Conservation (phyloP, 2,888 invertebrate genomes). For the Taphrorychus bicolor region DNA sequence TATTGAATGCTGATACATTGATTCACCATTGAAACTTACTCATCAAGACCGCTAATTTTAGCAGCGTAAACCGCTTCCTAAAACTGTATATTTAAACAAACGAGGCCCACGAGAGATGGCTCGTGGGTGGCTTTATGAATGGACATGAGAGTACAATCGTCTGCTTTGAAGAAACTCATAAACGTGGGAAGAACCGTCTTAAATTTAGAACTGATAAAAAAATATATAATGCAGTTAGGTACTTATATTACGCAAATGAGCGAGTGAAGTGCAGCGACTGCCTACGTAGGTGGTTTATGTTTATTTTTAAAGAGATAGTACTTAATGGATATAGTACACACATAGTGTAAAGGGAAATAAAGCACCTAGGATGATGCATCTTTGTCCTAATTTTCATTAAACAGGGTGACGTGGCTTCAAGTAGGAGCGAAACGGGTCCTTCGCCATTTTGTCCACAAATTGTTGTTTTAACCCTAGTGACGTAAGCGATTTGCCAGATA, state of each 20-base stretch:
- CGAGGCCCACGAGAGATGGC: constrained; percentile 8
- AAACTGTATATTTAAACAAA: constrained; percentile 2
- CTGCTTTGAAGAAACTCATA: constrained; percentile 9
- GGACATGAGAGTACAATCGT: constrained; percentile 15
- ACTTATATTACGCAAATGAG: not conserved
- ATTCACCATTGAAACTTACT: not conserved
- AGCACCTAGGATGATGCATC: too few relatives aligned
- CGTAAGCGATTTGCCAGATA: too few relatives aligned
- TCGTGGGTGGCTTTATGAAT: constrained; percentile 24
- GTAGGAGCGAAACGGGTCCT: too few relatives aligned
- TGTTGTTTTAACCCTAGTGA: too few relatives aligned
- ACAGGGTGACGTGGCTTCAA: too few relatives aligned
- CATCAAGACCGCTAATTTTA: not conserved
- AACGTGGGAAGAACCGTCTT: not conserved
- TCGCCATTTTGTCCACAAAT: too few relatives aligned
- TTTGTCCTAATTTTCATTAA: too few relatives aligned
- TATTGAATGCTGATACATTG: not conserved
- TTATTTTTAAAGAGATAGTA: too few relatives aligned
- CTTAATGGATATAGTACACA: too few relatives aligned
- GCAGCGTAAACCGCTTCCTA: not conserved
- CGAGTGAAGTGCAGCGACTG: not conserved
- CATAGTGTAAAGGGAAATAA: too few relatives aligned
- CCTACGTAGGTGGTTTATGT: not conserved
- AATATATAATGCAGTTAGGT: not conserved
- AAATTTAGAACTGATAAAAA: not conserved